These are phyloP conservation scores for Osmoderma eremita DNA, from an alignment of 2,888 invertebrate species.

Conservation along the genomic window DNA sequence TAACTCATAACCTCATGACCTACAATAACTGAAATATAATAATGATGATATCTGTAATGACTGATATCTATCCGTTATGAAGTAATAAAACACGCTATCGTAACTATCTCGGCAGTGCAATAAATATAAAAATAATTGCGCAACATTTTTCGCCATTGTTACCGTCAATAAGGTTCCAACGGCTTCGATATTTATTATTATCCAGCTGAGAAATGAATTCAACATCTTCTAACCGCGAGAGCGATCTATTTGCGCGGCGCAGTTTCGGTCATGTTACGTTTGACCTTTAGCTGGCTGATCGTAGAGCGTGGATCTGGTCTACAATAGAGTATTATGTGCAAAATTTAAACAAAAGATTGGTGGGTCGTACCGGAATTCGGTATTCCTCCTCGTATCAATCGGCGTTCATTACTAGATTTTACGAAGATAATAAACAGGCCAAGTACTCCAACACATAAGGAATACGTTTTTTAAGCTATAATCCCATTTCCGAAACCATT, in stretches of 20 bases:
- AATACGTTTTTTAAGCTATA: too few species aligned
- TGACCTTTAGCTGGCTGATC: conserved; percentile 42
- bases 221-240: conserved; percentile 38
- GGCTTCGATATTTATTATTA: conserved; percentile 30
- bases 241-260: conserved; percentile 13
- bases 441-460: too few species aligned
- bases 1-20: conserved; percentile 22
- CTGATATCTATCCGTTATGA: conserved; percentile 23
- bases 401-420: not conserved
- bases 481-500: too few species aligned
- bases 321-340: conserved; percentile 44
- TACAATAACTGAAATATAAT: conserved; percentile 18
- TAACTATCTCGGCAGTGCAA: conserved; percentile 34
- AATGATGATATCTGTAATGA: conserved; percentile 7
- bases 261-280: conserved; percentile 34
- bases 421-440: too few species aligned
- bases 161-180: conserved; percentile 25
- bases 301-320: conserved; percentile 32
- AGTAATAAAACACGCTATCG: conserved; percentile 23
- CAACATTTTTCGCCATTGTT: conserved; percentile 40
- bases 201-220: conserved; percentile 39
- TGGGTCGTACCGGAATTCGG: conserved; percentile 34
- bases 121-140: conserved; percentile 38
- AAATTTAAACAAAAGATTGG: conserved; percentile 43
- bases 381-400: conserved; percentile 2